Base-by-base conservation (phyloP, 2,888 invertebrate species). In the Amphimallon solstitiale region DNA sequence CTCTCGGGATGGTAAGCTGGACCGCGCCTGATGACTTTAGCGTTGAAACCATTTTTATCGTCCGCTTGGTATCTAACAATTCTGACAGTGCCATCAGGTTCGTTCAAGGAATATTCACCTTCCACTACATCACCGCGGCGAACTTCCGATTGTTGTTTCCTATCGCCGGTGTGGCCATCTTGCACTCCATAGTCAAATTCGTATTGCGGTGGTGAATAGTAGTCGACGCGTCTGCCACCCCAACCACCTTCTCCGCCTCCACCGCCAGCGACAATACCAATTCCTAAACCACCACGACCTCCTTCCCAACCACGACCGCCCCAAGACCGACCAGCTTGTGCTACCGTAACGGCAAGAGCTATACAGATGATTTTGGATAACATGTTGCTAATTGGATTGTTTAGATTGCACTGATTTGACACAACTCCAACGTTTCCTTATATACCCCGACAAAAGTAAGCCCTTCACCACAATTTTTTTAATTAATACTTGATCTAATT, bases 41-140 rank as follows among this genome's bases (percentile, higher is more conserved):
- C 66, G 34, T 66, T 66, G 56, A 66, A 66, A 19, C 66, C 66
- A 14, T 66, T 66, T 23, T 63, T 52, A 17, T 66, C 66, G 34
- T 65, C 65, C 14, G 66, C 66, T 48, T 63, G 49, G 38, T 66
- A 66, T 15, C 56, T 51, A 3, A 66, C 66, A 19, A 56, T 54
- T 14, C 66, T 52, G 2, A 48, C 6, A 34, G 62, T 66, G 12
- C 66, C 66, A 43, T 66, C 66, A 5, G 66, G 54, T 56, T 66
- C 66, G 1, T 48, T 9, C 9, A 66, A 29, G 7, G 66, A 66
- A 19, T 66, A 66, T 56, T 66, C 66, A 9, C 66, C 66, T 29
- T 56, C 14, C 14, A 66, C 66, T 3, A 37, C 46, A 48, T 66
- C 66, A 7, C 66, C 66, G 5, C 29, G 51, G n/a, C 66, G 49